These are phyloP conservation scores for Agriopis aurantiaria DNA, from an alignment of 2,888 invertebrate genomes.

Conservation along the genomic window DNA sequence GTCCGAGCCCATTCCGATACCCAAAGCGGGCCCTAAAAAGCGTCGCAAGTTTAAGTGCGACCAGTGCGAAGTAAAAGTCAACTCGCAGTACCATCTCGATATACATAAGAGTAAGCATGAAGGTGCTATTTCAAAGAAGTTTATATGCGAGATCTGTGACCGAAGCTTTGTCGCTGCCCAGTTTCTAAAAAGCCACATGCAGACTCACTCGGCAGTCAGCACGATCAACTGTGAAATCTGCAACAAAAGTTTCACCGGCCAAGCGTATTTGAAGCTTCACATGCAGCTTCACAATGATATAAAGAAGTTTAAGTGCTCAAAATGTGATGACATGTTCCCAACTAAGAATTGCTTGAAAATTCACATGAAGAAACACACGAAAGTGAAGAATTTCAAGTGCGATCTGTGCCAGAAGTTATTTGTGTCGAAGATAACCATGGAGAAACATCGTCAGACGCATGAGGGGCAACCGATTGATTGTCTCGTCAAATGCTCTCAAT, in stretches of 20 bases:
- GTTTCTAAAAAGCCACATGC: constrained; percentile 82
- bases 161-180: constrained; percentile 81
- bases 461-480: constrained; percentile 81
- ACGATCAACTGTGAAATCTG: constrained; percentile 82
- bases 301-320: constrained; percentile 81
- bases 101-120: constrained; percentile 82
- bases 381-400: constrained; percentile 82
- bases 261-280: constrained; percentile 80
- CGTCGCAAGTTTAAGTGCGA: constrained; percentile 80
- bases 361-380: constrained; percentile 83
- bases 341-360: constrained; percentile 81
- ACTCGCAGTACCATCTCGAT: constrained; percentile 81
- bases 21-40: constrained; percentile 74
- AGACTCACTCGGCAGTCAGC: constrained; percentile 75
- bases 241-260: constrained; percentile 77
- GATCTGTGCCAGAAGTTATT: constrained; percentile 79
- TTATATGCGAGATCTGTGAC: constrained; percentile 78
- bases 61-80: constrained; percentile 81
- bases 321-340: constrained; percentile 82
- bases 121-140: constrained; percentile 76
- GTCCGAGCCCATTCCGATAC: constrained; percentile 59
- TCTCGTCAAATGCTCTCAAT: constrained; percentile 79
- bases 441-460: constrained; percentile 76
- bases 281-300: constrained; percentile 83
- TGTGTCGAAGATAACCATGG: constrained; percentile 83